Evolutionary conservation across 2,797 vertebrate species (phyloP).

Genomic region (Chaenodraco wilsoni): DNA sequence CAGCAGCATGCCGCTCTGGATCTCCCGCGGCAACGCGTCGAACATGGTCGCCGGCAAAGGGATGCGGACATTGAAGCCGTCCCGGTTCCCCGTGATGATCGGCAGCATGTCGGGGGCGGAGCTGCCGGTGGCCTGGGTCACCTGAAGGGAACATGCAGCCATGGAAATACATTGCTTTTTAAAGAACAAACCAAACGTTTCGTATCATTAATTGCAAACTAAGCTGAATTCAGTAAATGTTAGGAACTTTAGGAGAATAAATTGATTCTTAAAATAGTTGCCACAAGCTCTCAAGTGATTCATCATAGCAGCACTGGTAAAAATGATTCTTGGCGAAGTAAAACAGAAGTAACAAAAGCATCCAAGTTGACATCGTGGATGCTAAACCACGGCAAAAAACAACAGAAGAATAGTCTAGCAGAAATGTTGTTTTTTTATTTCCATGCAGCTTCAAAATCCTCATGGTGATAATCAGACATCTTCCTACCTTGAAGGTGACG

Average conservation of each 20-base stretch:
- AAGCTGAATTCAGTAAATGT: too few species aligned
- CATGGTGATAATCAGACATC: background rate
- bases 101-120: constrained; percentile 93
- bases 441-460: background rate
- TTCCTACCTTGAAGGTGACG: constrained; percentile 89
- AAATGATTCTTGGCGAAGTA: too few species aligned
- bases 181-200: too few species aligned
- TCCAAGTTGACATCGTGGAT: background rate
- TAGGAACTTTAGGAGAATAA: background rate
- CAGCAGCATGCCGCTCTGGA: constrained; percentile 98
- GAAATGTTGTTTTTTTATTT: background rate
- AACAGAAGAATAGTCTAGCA: background rate
- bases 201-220: background rate
- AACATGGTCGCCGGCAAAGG: constrained; percentile 94
- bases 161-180: too few species aligned
- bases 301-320: too few species aligned
- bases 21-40: constrained; percentile 92
- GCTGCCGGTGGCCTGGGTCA: constrained; percentile 92
- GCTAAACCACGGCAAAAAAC: background rate
- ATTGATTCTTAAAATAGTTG: background rate
- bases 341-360: background rate
- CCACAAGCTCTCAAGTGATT: background rate
- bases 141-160: constrained; percentile 73
- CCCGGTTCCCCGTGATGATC: constrained; percentile 95
- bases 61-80: constrained; percentile 96